These are phyloP conservation scores for Bombyx huttoni DNA, from an alignment of 2,888 invertebrate genomes.

Conservation along the genomic window DNA sequence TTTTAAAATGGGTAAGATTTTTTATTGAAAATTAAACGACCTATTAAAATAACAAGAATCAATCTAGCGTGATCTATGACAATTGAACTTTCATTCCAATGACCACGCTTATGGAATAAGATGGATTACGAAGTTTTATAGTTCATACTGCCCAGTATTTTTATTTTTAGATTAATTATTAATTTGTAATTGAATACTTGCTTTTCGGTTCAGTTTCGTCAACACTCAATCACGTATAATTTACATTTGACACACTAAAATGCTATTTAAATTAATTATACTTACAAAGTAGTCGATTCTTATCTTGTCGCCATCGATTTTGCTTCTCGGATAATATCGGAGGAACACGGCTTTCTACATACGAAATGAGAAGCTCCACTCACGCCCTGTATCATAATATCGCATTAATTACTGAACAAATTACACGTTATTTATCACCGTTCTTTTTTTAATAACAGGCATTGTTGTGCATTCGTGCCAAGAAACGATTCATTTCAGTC, in stretches of 20 bases:
- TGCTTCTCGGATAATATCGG: conserved; percentile 42
- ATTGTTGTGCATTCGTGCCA: conserved; percentile 65
- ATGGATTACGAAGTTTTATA: not conserved
- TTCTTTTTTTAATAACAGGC: conserved; percentile 65
- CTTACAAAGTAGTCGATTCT: conserved; percentile 42
- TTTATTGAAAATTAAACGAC: no score
- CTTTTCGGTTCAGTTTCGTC: no score
- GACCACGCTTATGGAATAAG: conserved; percentile 9
- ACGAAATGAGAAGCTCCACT: conserved; percentile 58
- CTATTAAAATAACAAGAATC: not conserved
- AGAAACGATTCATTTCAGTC: conserved; percentile 63
- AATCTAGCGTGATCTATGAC: conserved; percentile 25
- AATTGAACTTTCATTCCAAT: conserved; percentile 43
- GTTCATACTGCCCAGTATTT: not conserved
- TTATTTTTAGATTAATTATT: not conserved
- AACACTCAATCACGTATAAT: not conserved
- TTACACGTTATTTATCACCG: conserved; percentile 64
- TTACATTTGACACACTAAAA: conserved; percentile 31
- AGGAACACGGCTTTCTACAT: conserved; percentile 43
- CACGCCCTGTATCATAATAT: conserved; percentile 59
- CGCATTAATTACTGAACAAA: conserved; percentile 59
- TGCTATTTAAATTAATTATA: conserved; percentile 48
- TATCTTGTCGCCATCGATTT: conserved; percentile 44
- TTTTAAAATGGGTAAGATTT: no score
- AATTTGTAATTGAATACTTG: conserved; percentile 1